phyloP scores from a whole-genome alignment of 1,140 invertebrate species.

The Uloborus diversus region DNA sequence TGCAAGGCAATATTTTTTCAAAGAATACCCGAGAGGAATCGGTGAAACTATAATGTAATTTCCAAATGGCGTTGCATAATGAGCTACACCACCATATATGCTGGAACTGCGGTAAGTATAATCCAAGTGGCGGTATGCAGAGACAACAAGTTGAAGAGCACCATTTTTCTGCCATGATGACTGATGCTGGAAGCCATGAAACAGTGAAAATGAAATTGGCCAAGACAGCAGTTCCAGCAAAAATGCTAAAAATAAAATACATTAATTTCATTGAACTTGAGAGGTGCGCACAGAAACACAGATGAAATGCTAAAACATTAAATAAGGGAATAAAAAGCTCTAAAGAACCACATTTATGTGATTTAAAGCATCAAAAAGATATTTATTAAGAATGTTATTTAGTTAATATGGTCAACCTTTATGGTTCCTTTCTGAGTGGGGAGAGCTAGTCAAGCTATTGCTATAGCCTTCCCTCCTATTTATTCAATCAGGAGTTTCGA shows the following conservation, averaged over 20 bases:
- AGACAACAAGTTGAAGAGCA: slow-evolving; percentile 64
- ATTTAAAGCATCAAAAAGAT: too few species aligned
- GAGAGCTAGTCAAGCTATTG: too few species aligned
- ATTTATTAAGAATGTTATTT: too few species aligned
- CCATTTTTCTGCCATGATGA: slow-evolving; percentile 76
- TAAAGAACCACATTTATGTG: too few species aligned
- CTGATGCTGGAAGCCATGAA: slow-evolving; percentile 86
- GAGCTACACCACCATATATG: slow-evolving; percentile 60
- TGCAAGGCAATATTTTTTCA: slow-evolving; percentile 68
- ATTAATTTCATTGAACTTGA: background rate
- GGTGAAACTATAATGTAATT: slow-evolving; percentile 56
- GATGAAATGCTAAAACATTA: too few species aligned
- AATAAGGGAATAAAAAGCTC: too few species aligned
- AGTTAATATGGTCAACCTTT: too few species aligned
- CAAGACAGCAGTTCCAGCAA: slow-evolving; percentile 88
- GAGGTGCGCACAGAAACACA: too few species aligned
- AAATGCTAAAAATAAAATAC: slow-evolving; percentile 73
- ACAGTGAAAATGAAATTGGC: slow-evolving; percentile 90
- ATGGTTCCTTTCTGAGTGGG: too few species aligned
- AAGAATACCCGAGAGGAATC: slow-evolving; percentile 64
- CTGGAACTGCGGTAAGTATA: slow-evolving; percentile 58
- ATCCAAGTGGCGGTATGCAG: slow-evolving; percentile 61
- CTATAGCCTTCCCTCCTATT: too few species aligned
- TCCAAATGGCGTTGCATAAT: slow-evolving; percentile 59
- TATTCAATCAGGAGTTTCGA: too few species aligned